Base-by-base conservation (phyloP, 2,888 invertebrate genomes). In the Mythimna impura region DNA sequence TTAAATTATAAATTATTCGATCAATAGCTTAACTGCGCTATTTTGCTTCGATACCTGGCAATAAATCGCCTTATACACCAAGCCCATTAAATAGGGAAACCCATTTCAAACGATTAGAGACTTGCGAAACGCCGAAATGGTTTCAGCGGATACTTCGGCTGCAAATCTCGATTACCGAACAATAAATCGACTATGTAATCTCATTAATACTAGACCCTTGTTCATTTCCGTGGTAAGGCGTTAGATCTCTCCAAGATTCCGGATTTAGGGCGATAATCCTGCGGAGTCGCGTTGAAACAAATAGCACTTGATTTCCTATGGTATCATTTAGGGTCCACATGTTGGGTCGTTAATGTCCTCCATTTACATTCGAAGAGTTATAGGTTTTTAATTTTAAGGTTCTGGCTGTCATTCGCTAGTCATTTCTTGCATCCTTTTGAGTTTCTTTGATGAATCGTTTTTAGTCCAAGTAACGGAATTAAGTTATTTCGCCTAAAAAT, bases 151-250 rank as follows among this genome's bases (percentile, higher is more conserved):
- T 84, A 86, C 78, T 87, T 76, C 55, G 77, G 77, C 83, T 84
- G 83, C 82, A 88, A 90, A 89, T 90, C 86, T 86, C 75, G 85
- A 89, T 88, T 86, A 85, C 73, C 76, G 76, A 80, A 84, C 90
- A 87, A 91, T 91, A 91, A 91, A 91, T 92, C 87, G 82, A 78
- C 82, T 84, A 85, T 82, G 87, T 90, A 88, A 89, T 84, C 88
- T 89, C 88, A 88, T 92, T 89, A 88, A 88, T 86, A 87, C 84
- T 84, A 83, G 68, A 85, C 84, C 82, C 85, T 83, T 84, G 87
- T 86, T 81, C 73, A 71, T 79, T 82, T 74, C 74, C 71, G 70
- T 66, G 69, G 71, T 82, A 80, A 77, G 70, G 78, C 78, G 72
- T 67, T 73, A 71, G 71, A 78, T 76, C 63, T 78, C 67, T 50